These are phyloP conservation scores for Meiosimyza platycephala DNA, from an alignment of 2,888 invertebrate species.

Conservation along the genomic window DNA sequence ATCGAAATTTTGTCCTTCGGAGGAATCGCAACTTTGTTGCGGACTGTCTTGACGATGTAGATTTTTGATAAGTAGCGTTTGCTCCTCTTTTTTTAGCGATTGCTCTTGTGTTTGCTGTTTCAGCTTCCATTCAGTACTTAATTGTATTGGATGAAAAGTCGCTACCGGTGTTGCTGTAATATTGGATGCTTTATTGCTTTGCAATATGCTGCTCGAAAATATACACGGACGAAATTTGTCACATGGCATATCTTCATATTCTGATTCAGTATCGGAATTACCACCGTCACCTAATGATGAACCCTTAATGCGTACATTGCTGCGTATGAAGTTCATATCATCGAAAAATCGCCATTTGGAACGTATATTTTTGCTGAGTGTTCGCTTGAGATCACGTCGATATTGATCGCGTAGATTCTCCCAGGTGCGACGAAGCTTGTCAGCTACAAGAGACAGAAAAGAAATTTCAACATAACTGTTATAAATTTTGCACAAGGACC, in stretches of 20 bases:
- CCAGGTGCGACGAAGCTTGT: conserved; percentile 49
- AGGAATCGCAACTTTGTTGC: conserved; percentile 15
- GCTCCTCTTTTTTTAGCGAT: not conserved
- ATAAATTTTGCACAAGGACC: too few species aligned
- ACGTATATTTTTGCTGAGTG: conserved; percentile 40
- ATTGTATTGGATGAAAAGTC: conserved; percentile 6
- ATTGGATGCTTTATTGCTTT: not conserved
- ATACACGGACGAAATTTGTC: conserved; percentile 1
- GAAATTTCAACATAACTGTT: not conserved
- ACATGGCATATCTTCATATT: conserved; percentile 32
- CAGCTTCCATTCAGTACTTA: conserved; percentile 30
- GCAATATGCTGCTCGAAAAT: conserved; percentile 14
- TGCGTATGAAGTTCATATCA: conserved; percentile 49
- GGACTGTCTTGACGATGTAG: not conserved
- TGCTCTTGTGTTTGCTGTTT: conserved; percentile 8
- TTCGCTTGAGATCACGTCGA: conserved; percentile 49
- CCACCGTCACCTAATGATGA: conserved; percentile 23
- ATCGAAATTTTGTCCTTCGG: not conserved
- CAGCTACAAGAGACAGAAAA: conserved; percentile 39
- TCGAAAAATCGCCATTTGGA: conserved; percentile 50
- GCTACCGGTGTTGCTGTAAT: not conserved
- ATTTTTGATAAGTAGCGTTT: not conserved
- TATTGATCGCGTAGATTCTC: conserved; percentile 52
- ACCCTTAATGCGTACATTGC: conserved; percentile 42
- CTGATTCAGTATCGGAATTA: conserved; percentile 38